Base-by-base conservation (phyloP, 2,113 vertebrate genomes). In the Australoheros scitulus region DNA sequence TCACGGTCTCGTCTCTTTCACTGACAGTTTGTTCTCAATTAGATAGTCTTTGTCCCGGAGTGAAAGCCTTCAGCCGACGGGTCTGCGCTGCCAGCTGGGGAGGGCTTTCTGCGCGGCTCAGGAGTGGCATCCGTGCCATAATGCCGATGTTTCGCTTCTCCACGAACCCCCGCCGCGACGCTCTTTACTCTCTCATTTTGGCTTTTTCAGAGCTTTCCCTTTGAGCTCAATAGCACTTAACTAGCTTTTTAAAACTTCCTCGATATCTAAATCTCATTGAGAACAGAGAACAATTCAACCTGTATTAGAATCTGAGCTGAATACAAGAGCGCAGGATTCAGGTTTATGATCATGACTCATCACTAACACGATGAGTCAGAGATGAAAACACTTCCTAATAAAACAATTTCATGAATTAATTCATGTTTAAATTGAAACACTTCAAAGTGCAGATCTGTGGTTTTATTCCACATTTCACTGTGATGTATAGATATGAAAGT, bases 11-110 rank as follows among this genome's bases (percentile, higher is more conserved):
- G 38, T 84, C 89, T 92, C 88, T 94, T 95, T 95, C 93, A 95
- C 90, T 93, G 91, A 95, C 94, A 95, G 95, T 95, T 95, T 95
- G 94, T 95, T 95, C 95, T 95, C 95, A 95, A 95, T 95, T 96
- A 96, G 93, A 95, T 65, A 76, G 64, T 93, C 91, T 92, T 95
- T 95, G 94, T 95, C 75, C 65, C 68, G n/a, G 65, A n/a, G 68
- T 92, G 94, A 95, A 95, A 94, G 93, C 77, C 89, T 93, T 94
- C 93, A 88, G 90, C 72, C 17, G 55, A 80, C 50, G 80, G 85
- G 91, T 90, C 76, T 74, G 64, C 34, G 43, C 83, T 56, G 90
- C 93, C 93, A 93, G 93, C 93, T 92, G 93, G 89, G 92, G 83
- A 81, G 80, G 80, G 82, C 87, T 91, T 90, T 89, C 65, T 72